Percentiles rank a stretch among this genome's conserved stretches.
Evolutionary conservation across 2,888 invertebrate genomes (phyloP).

Genomic region (Labia minor): DNA sequence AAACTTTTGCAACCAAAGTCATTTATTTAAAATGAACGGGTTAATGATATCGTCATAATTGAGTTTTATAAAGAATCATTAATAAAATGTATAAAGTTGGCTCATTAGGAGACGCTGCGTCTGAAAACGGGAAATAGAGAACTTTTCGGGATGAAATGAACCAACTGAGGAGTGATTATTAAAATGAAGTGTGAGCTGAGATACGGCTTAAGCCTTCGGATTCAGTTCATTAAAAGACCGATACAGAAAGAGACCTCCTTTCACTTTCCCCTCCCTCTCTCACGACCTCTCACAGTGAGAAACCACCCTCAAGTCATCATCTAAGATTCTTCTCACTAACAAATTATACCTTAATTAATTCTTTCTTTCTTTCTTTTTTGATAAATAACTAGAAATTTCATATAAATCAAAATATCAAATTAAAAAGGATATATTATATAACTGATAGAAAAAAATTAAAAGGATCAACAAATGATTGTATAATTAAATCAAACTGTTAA

Average conservation of each 20-base stretch:
- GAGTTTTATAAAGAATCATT: conserved; percentile 13
- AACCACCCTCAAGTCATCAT: not conserved
- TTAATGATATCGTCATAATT: conserved; percentile 13
- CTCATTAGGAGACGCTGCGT: not conserved
- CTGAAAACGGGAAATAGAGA: not conserved
- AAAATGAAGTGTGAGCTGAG: conserved; percentile 13
- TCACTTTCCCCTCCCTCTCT: not conserved
- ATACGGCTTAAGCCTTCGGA: not conserved
- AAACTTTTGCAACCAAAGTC: not conserved
- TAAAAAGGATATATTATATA: no score
- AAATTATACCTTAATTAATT: no score
- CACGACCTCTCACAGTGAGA: no score
- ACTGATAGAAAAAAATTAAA: no score
- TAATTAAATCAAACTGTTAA: no score
- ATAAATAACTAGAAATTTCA: no score
- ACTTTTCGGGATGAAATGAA: conserved; percentile 5
- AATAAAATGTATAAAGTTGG: conserved; percentile 8
- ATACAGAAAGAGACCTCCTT: not conserved
- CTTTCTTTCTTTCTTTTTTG: no score
- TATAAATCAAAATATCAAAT: no score
- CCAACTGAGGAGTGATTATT: not conserved
- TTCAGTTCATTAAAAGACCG: not conserved
- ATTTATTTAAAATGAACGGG: conserved; percentile 13
- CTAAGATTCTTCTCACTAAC: no score
- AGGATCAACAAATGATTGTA: no score